Conservation (phyloP, 2,113 vertebrate species). For the Caranx melampygus region DNA sequence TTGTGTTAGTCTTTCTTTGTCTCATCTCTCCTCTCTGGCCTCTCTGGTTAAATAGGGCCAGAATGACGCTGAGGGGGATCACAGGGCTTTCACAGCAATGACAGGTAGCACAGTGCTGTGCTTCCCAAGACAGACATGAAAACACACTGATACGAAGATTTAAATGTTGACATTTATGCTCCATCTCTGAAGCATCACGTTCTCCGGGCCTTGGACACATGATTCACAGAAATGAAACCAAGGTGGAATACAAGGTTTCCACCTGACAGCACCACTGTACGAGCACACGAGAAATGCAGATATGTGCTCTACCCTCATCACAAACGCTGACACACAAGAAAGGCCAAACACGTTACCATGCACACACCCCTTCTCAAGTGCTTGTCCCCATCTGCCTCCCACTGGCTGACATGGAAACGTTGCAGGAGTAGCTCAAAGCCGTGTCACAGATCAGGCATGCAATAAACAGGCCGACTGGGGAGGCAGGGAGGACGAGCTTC, state of each 20-base stretch:
- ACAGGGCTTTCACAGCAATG: conserved; percentile 61
- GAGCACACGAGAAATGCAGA: conserved; percentile 34
- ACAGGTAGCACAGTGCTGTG: conserved; percentile 62
- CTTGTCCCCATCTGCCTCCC: conserved; percentile 53
- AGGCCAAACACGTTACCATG: conserved; percentile 35
- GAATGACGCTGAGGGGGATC: conserved; percentile 56
- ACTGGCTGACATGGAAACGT: conserved; percentile 34
- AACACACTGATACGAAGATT: neutral
- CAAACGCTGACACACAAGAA: conserved; percentile 36
- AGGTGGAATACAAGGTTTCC: conserved; percentile 1
- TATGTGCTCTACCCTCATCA: conserved; percentile 5
- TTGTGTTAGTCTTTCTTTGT: neutral
- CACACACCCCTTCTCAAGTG: conserved; percentile 20
- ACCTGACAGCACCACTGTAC: neutral
- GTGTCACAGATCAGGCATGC: conserved; percentile 52
- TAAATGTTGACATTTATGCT: neutral
- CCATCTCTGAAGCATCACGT: neutral
- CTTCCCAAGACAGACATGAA: neutral
- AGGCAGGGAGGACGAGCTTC: conserved; percentile 52
- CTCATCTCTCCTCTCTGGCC: conserved; percentile 27
- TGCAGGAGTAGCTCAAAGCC: conserved; percentile 61
- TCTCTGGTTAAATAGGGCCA: conserved; percentile 47
- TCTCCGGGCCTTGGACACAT: neutral
- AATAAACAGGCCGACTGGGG: conserved; percentile 56
- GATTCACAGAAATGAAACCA: neutral